Evolutionary conservation across 2,888 invertebrate genomes (phyloP).

Genomic region (Cylindroiulus punctatus): DNA sequence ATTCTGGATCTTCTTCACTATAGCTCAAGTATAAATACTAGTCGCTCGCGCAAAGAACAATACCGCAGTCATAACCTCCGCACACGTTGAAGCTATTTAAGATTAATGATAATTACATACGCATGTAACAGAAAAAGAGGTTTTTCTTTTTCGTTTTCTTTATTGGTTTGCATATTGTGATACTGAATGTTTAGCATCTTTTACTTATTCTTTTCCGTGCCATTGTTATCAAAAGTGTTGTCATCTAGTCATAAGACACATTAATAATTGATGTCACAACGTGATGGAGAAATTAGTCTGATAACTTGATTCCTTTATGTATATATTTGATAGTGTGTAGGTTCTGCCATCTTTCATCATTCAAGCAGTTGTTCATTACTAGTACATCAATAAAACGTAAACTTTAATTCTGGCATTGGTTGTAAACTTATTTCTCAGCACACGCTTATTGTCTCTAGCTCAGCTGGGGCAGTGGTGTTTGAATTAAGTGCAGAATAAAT

Average conservation of each 20-base stretch:
- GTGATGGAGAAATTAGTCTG: slow-evolving; percentile 22
- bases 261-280: slow-evolving; percentile 7
- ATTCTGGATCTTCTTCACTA: background rate
- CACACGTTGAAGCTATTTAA: slow-evolving; percentile 2
- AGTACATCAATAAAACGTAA: slow-evolving; percentile 25
- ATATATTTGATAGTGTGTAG: slow-evolving; percentile 40
- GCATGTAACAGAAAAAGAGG: background rate
- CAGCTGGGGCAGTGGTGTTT: no score
- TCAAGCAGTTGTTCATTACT: slow-evolving; percentile 29
- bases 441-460: no score
- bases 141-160: background rate
- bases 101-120: background rate
- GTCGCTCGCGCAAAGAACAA: background rate
- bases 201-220: slow-evolving; percentile 39
- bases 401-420: no score
- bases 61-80: slow-evolving; percentile 15
- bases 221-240: slow-evolving; percentile 42
- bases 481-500: no score
- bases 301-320: slow-evolving; percentile 45
- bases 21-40: slow-evolving; percentile 16
- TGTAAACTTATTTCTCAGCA: no score
- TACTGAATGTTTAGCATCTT: slow-evolving; percentile 17
- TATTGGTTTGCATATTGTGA: slow-evolving; percentile 37
- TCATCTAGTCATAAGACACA: slow-evolving; percentile 50
- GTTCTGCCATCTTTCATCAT: background rate